These are phyloP conservation scores for Netelia inedita DNA, from an alignment of 2,888 invertebrate species.

Conservation along the genomic window DNA sequence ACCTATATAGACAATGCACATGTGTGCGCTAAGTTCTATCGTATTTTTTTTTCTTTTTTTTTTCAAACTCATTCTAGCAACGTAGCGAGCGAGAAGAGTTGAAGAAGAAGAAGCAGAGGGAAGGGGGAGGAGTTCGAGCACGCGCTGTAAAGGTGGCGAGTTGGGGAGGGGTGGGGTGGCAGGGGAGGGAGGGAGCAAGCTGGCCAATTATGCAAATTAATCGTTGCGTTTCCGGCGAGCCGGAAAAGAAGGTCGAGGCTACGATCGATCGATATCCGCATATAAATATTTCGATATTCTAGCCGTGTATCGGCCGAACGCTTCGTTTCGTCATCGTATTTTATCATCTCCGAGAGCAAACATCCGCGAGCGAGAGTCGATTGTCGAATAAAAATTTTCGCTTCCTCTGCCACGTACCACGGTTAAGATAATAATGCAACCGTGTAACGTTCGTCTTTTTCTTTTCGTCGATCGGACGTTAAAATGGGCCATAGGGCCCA, in stretches of 20 bases:
- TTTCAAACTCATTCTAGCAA: conserved; percentile 19
- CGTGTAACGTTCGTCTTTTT: conserved; percentile 4
- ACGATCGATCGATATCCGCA: conserved; percentile 37
- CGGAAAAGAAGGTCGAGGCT: conserved; percentile 66
- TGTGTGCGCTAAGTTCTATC: conserved; percentile 21
- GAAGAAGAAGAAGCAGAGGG: neutral
- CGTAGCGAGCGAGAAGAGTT: neutral
- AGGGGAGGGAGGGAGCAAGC: neutral
- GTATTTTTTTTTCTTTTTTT: conserved; percentile 16
- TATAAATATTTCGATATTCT: conserved; percentile 21
- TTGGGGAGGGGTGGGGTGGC: too few relatives aligned
- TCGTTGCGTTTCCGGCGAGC: conserved; percentile 49
- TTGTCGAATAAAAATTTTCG: neutral
- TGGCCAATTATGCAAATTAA: conserved; percentile 60
- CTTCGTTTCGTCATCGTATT: neutral
- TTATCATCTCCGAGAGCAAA: conserved; percentile 25
- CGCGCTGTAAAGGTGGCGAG: neutral
- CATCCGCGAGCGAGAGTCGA: neutral
- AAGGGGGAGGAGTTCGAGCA: neutral
- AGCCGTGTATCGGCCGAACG: neutral
- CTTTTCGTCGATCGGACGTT: neutral
- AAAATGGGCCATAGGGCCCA: neutral
- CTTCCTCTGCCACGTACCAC: neutral
- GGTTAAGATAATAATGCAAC: conserved; percentile 52
- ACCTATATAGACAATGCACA: conserved; percentile 78